Evolutionary conservation across 2,113 vertebrate genomes (phyloP), one percentile per base, ranked within the genome.

Genomic region (Cisticola juncidis): DNA sequence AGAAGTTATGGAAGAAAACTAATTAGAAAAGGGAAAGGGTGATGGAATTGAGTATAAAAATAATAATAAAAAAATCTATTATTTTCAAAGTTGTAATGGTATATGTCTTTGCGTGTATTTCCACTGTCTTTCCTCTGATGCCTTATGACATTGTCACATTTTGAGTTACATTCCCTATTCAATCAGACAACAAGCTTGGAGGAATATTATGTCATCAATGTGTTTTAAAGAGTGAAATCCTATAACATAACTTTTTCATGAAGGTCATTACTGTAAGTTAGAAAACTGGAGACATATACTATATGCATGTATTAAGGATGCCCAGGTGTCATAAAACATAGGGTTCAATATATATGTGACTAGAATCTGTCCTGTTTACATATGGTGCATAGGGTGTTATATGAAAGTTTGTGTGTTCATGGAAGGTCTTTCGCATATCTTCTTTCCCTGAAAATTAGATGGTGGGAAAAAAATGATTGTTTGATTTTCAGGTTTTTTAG

Each of bases 1-100:
- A 94, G 54, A 77, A 90, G 68, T 78, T 95, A 83, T 84, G 53
- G 81, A 94, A 35, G 48, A 95, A 76, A 96, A 69, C 48, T 98
- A 98, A 97, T 97, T 97, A 96, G 92, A 97, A 94, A 96, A 94
- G 48, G 90, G 65, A 96, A 95, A 96, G n/a, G 60, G 94, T 6
- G 28, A 62, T 85, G 47, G 60, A 95, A 91, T 19, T 53, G 17
- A 81, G 64, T 62, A 74, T 74, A 92, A 95, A 92, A 90, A 96
- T 70, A 86, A 78, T 38, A 53, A 28, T 9, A n/a, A 80, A 68
- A 38, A 68, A 29, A 8, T 35, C 57, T 77, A 81, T 95, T 93
- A 61, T 95, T 95, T 92, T 96, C 71, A 86, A 92, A 94, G 50
- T 88, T 93, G 78, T 70, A 95, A 31, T 71, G 35, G 13, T 69